phyloP scores from a whole-genome alignment of 2,113 vertebrate species.

The Bucco capensis region DNA sequence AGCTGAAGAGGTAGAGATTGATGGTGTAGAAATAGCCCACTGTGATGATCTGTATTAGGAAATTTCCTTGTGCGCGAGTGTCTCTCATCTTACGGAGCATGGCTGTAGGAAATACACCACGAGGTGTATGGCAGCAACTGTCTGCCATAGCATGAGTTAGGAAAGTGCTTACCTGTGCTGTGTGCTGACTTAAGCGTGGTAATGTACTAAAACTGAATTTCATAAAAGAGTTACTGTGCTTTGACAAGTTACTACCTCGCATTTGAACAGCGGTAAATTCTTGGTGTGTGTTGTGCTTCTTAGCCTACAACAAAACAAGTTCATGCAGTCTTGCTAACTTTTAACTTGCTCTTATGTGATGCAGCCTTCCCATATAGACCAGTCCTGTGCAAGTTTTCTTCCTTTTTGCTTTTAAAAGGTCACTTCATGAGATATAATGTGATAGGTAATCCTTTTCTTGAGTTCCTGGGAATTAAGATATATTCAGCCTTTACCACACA shows the following conservation, averaged over 20 bases:
- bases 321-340: neutral
- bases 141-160: neutral
- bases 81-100: neutral
- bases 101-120: accelerated
- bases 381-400: neutral
- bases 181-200: neutral
- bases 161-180: neutral
- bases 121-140: neutral
- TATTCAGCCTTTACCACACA: neutral
- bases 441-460: neutral
- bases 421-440: neutral
- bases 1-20: neutral
- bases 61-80: neutral
- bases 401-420: neutral
- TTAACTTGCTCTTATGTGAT: neutral
- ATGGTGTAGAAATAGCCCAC: neutral
- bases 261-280: neutral
- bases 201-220: neutral
- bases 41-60: neutral
- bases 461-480: neutral
- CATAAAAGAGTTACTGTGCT: neutral
- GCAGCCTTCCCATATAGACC: neutral
- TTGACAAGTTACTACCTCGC: neutral
- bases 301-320: neutral
- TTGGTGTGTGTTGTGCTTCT: neutral